Percentiles rank a stretch among this genome's conserved stretches.
Evolutionary conservation across 1,140 invertebrate genomes (phyloP).

Genomic region (Pogonognathellus flavescens): DNA sequence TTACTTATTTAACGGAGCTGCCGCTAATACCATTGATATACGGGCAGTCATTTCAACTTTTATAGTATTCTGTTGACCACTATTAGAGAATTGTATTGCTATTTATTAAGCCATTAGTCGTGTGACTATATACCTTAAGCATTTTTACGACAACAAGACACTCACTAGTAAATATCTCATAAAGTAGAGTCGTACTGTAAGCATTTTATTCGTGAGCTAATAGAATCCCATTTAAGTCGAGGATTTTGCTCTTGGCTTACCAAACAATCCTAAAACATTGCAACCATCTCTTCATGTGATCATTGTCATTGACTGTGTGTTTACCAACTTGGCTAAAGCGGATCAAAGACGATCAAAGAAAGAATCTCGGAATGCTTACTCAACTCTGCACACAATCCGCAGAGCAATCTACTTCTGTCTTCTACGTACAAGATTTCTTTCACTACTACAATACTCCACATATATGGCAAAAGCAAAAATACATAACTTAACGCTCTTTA

Average conservation of each 20-base stretch:
- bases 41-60: background rate
- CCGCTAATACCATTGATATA: background rate
- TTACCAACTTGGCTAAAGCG: slow-evolving; percentile 18
- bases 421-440: background rate
- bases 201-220: slow-evolving; percentile 27
- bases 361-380: slow-evolving; percentile 13
- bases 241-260: slow-evolving; percentile 23
- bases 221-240: slow-evolving; percentile 40
- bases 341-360: slow-evolving; percentile 45
- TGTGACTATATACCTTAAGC: slow-evolving; percentile 22
- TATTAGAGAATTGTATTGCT: background rate
- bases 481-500: background rate
- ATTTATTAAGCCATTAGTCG: slow-evolving; percentile 27
- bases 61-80: background rate
- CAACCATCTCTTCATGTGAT: slow-evolving; percentile 38
- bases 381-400: background rate
- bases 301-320: slow-evolving; percentile 32
- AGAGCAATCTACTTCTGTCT: slow-evolving; percentile 34
- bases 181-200: background rate
- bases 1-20: background rate
- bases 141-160: slow-evolving; percentile 23
- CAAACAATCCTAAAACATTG: slow-evolving; percentile 34
- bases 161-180: slow-evolving; percentile 17
- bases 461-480: background rate
- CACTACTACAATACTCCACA: background rate